Evolutionary conservation across 2,888 invertebrate species (phyloP).

Genomic region (Alentia gelatinosa): DNA sequence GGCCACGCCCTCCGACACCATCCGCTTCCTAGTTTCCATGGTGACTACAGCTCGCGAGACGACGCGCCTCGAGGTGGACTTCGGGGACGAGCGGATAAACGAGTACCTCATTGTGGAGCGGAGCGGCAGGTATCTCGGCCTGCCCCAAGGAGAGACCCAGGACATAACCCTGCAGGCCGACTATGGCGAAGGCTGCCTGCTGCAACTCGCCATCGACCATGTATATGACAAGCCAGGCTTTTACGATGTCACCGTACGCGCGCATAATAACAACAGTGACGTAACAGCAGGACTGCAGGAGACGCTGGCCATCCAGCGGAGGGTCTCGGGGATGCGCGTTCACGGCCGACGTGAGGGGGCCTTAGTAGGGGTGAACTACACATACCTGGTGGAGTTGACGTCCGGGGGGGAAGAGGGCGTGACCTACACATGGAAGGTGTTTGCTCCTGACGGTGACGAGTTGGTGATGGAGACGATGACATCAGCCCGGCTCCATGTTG

Average conservation of each 20-base stretch:
- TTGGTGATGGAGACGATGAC: background rate
- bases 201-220: background rate
- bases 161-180: background rate
- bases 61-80: conserved; percentile 68
- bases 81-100: conserved; percentile 65
- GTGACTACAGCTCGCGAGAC: conserved; percentile 69
- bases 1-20: conserved; percentile 55
- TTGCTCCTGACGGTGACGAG: background rate
- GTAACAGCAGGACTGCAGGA: background rate
- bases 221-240: background rate
- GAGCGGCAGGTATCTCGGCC: background rate
- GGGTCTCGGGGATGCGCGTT: background rate
- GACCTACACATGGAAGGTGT: background rate
- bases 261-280: background rate
- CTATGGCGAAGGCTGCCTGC: background rate
- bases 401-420: background rate
- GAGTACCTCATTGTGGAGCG: background rate
- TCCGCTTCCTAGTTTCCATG: conserved; percentile 68
- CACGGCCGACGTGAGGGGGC: background rate
- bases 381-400: background rate
- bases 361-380: background rate
- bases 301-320: background rate
- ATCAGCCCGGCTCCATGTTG: background rate
- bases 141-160: background rate
- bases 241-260: background rate